A percentile compares a stretch with the other conserved stretches of the same genome.
Conservation (phyloP, 2,113 vertebrate species). For the Oxyura jamaicensis region DNA sequence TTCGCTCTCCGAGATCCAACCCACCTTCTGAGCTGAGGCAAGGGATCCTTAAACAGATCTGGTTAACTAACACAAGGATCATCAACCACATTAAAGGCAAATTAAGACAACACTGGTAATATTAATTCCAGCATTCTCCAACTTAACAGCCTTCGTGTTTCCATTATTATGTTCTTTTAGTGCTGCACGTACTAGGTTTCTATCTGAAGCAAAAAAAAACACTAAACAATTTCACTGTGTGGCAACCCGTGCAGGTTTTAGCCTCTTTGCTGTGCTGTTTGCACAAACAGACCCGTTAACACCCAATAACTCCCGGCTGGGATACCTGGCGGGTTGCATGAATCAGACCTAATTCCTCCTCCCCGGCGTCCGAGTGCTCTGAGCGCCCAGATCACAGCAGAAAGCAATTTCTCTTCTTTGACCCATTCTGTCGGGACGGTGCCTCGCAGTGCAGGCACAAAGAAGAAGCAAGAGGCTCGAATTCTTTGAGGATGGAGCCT, state of each 20-base stretch:
- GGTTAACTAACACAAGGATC: background rate
- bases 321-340: background rate
- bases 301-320: background rate
- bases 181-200: background rate
- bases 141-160: accelerated
- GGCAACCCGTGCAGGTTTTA: background rate
- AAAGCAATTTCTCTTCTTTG: background rate
- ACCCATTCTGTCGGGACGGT: background rate
- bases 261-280: background rate
- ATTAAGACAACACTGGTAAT: background rate
- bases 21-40: background rate
- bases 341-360: background rate
- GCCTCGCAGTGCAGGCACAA: background rate
- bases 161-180: background rate
- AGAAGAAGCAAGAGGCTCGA: background rate
- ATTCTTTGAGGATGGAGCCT: background rate
- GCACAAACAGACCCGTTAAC: background rate
- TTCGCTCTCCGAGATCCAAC: background rate
- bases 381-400: background rate
- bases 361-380: accelerated
- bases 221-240: background rate
- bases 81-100: background rate
- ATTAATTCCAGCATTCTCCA: background rate
- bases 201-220: background rate
- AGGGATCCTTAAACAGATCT: background rate